phyloP scores from a whole-genome alignment of 2,797 vertebrate species.

The Steatocranus sp. region DNA sequence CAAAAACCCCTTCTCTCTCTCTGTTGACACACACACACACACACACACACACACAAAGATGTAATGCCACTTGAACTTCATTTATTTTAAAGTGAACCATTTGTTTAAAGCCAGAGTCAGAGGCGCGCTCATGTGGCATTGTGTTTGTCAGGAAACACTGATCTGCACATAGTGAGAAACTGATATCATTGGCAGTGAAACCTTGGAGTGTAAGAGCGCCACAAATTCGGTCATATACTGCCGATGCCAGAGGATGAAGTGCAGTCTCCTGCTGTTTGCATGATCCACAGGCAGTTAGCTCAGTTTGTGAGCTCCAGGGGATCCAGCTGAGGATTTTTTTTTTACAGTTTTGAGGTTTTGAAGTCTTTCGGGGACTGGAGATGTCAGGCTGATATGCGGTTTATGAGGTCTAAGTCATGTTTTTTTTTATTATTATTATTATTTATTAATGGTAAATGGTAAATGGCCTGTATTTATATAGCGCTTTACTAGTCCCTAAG shows the following conservation, averaged over 20 bases:
- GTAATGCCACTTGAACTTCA: background rate
- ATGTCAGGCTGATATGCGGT: background rate
- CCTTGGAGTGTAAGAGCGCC: background rate
- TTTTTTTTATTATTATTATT: rapidly evolving
- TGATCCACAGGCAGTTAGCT: background rate
- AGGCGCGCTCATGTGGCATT: background rate
- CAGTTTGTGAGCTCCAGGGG: background rate
- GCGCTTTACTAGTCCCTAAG: too few relatives aligned
- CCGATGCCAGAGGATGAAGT: background rate
- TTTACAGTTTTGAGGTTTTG: background rate
- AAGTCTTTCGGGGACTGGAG: background rate
- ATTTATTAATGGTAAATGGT: background rate
- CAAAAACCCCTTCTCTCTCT: background rate
- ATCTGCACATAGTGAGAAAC: background rate
- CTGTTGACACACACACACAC: background rate
- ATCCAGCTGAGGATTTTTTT: background rate
- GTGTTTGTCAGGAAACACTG: background rate
- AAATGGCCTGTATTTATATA: too few relatives aligned
- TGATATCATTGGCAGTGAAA: background rate
- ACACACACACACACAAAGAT: background rate
- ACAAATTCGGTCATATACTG: background rate
- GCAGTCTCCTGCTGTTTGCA: background rate
- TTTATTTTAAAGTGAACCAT: constrained; percentile 14
- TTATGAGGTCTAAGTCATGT: background rate
- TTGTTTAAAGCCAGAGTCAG: background rate